Evolutionary conservation across 2,113 vertebrate genomes (phyloP).

Genomic region (Zosterops hypoxanthus): DNA sequence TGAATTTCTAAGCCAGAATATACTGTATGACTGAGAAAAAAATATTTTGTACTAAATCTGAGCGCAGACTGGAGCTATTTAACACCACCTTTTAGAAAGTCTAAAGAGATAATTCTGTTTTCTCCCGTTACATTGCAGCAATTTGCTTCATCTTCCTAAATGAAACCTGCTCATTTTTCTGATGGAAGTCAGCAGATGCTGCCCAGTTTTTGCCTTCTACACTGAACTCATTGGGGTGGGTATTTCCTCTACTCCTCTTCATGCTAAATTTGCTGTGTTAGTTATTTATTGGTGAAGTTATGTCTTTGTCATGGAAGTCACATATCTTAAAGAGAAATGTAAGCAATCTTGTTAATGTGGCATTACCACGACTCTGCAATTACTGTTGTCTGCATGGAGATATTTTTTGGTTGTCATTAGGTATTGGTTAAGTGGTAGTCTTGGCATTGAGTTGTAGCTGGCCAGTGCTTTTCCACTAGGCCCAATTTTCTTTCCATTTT

Average conservation of each 20-base stretch:
- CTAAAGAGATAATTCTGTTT: background rate
- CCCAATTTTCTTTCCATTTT: constrained; percentile 22
- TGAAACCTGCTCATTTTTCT: constrained; percentile 2
- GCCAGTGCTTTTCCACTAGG: background rate
- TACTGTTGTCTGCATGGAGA: background rate
- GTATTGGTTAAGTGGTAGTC: background rate
- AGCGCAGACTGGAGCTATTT: constrained; percentile 27
- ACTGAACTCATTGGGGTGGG: background rate
- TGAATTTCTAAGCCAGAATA: constrained; percentile 34
- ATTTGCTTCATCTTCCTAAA: constrained; percentile 40
- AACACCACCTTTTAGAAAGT: constrained; percentile 17
- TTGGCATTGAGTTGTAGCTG: background rate
- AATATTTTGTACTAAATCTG: background rate
- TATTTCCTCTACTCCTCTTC: background rate
- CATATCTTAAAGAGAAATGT: background rate
- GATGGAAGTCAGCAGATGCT: background rate
- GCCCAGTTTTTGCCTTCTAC: background rate
- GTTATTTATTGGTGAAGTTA: background rate
- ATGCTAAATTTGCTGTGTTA: background rate
- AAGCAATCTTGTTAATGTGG: background rate
- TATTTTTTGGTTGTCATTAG: background rate
- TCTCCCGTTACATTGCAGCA: background rate
- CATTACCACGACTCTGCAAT: background rate
- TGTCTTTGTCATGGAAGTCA: background rate
- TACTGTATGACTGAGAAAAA: background rate